These are phyloP conservation scores for Microctonus hyperodae DNA, from an alignment of 2,888 invertebrate genomes.

Conservation along the genomic window DNA sequence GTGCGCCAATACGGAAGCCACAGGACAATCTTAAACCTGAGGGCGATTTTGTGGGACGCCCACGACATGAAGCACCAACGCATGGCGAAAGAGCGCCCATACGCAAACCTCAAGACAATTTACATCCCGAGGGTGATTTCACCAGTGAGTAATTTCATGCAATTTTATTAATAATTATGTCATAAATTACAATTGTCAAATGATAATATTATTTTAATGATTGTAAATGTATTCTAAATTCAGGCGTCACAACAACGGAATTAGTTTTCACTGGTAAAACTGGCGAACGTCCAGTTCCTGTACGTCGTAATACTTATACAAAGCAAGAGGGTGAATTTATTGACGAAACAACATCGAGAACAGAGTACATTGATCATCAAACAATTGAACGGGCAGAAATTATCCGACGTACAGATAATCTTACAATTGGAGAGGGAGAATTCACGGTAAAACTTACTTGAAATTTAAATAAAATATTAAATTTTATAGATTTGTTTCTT, in stretches of 20 bases:
- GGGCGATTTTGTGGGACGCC: constrained; percentile 62
- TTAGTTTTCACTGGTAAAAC: constrained; percentile 75
- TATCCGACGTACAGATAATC: constrained; percentile 71
- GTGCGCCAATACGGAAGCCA: constrained; percentile 61
- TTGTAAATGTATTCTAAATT: constrained; percentile 16
- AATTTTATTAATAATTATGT: constrained; percentile 32
- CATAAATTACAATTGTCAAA: neutral
- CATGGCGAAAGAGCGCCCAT: constrained; percentile 60
- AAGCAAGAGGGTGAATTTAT: constrained; percentile 78
- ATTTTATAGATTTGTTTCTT: neutral
- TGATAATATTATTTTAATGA: neutral
- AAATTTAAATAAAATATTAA: neutral
- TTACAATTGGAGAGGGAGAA: constrained; percentile 71
- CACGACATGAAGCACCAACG: constrained; percentile 64
- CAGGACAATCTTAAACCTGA: constrained; percentile 64
- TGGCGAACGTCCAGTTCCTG: constrained; percentile 70
- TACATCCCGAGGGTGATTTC: constrained; percentile 54
- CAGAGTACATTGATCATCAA: constrained; percentile 73
- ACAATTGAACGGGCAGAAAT: constrained; percentile 69
- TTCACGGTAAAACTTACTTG: constrained; percentile 55
- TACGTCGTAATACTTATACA: constrained; percentile 79
- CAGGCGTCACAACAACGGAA: constrained; percentile 76
- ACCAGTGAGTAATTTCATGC: constrained; percentile 21
- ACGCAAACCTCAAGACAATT: constrained; percentile 63
- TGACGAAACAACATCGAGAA: constrained; percentile 73